Percentiles rank a stretch among this genome's conserved stretches.
These are phyloP conservation scores for Augochlora pura DNA, from an alignment of 1,140 invertebrate genomes.

Conservation along the genomic window DNA sequence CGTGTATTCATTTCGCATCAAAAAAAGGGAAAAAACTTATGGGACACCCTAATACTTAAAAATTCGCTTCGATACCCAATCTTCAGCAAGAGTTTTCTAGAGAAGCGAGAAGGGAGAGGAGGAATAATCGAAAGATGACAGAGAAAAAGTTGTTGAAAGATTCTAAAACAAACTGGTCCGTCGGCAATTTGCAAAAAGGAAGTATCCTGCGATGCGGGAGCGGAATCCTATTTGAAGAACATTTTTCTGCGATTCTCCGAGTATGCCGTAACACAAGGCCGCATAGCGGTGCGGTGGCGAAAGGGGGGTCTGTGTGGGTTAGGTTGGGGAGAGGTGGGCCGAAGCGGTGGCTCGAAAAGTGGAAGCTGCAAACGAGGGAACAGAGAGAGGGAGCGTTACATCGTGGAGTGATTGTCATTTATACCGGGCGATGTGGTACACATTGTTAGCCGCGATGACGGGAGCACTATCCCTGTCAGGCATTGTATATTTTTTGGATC, in stretches of 20 bases:
- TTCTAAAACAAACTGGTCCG: neutral
- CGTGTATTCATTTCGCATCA: no score
- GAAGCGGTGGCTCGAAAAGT: neutral
- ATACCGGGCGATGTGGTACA: slow-evolving; percentile 69
- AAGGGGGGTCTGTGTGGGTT: no score
- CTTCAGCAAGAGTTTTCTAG: no score
- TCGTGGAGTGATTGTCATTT: slow-evolving; percentile 73
- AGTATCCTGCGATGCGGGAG: neutral
- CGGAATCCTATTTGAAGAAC: neutral
- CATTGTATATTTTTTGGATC: slow-evolving; percentile 80
- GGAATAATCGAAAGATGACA: neutral
- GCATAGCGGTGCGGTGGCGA: no score
- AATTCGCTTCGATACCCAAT: no score
- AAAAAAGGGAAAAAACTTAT: no score
- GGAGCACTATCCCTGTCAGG: slow-evolving; percentile 70
- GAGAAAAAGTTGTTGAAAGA: neutral
- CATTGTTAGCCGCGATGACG: slow-evolving; percentile 71
- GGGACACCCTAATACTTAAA: no score
- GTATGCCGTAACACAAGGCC: neutral
- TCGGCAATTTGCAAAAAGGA: neutral
- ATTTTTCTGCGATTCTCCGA: slow-evolving; percentile 14
- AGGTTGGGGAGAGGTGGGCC: neutral
- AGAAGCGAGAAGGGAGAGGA: no score
- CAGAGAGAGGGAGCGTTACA: slow-evolving; percentile 55
- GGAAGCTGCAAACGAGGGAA: slow-evolving; percentile 26